Evolutionary conservation across 1,140 invertebrate species (phyloP).

Genomic region (Calliopsis andreniformis): DNA sequence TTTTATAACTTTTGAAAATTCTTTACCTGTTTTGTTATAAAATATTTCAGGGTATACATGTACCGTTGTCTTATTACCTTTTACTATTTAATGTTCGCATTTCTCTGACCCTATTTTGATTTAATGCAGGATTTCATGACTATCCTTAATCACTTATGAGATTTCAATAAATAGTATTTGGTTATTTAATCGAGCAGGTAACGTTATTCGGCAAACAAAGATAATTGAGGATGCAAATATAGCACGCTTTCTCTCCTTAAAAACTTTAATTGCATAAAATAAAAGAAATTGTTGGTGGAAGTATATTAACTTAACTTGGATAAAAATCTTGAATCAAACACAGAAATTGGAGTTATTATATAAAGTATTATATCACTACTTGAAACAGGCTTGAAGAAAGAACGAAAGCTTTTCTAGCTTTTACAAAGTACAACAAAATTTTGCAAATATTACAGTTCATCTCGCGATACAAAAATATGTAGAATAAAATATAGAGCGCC

Average conservation of each 20-base stretch:
- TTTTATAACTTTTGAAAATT: too few relatives aligned
- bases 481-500: too few relatives aligned
- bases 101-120: constrained; percentile 33
- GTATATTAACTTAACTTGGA: neutral
- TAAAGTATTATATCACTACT: neutral
- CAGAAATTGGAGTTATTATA: neutral
- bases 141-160: constrained; percentile 48
- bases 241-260: constrained; percentile 11
- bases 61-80: constrained; percentile 9
- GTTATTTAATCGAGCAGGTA: constrained; percentile 13
- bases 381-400: neutral
- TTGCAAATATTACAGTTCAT: too few relatives aligned
- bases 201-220: constrained; percentile 18
- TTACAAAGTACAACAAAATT: too few relatives aligned
- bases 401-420: too few relatives aligned
- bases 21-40: too few relatives aligned
- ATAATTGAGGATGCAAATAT: neutral
- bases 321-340: neutral
- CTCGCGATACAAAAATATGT: too few relatives aligned
- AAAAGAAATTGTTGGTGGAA: neutral
- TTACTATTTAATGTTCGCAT: constrained; percentile 9
- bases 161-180: constrained; percentile 23
- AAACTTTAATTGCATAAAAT: neutral
- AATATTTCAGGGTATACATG: too few relatives aligned
- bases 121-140: constrained; percentile 21